phyloP scores from a whole-genome alignment of 2,888 invertebrate species.

The Diarsia mendica region DNA sequence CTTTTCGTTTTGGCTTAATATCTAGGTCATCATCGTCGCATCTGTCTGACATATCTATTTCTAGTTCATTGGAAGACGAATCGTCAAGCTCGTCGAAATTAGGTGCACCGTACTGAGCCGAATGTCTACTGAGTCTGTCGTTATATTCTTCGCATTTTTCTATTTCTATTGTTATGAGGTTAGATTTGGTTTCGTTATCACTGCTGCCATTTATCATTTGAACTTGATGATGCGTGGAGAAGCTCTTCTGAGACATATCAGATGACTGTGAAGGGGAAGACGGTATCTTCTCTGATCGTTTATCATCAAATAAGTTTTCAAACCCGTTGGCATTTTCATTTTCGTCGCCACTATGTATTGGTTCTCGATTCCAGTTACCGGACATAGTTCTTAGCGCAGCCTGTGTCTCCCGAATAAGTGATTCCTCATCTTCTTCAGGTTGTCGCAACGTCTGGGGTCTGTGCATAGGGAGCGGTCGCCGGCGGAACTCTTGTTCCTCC shows the following conservation, averaged over 20 bases:
- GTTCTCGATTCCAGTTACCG: constrained; percentile 95
- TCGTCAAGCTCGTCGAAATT: constrained; percentile 94
- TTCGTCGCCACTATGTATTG: constrained; percentile 92
- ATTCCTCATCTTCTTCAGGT: constrained; percentile 93
- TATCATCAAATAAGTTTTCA: constrained; percentile 96
- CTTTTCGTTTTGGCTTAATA: constrained; percentile 85
- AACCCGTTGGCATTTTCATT: constrained; percentile 95
- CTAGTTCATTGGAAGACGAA: constrained; percentile 94
- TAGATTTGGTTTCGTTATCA: constrained; percentile 75
- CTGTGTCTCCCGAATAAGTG: constrained; percentile 96
- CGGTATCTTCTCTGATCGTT: constrained; percentile 92
- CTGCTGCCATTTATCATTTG: constrained; percentile 77
- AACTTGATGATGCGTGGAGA: constrained; percentile 85
- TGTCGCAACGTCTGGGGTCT: constrained; percentile 82
- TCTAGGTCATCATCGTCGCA: constrained; percentile 91
- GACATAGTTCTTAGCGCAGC: constrained; percentile 96
- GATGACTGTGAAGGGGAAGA: constrained; percentile 91
- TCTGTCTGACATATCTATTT: constrained; percentile 94
- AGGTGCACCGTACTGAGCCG: constrained; percentile 92
- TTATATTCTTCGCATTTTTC: constrained; percentile 84
- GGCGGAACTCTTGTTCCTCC: constrained; percentile 76
- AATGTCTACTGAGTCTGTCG: constrained; percentile 87
- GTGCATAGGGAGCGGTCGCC: constrained; percentile 76
- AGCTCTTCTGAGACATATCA: constrained; percentile 92
- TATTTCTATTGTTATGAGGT: constrained; percentile 74